Conservation (phyloP, 2,113 vertebrate species). For the Glaucidium brasilianum region DNA sequence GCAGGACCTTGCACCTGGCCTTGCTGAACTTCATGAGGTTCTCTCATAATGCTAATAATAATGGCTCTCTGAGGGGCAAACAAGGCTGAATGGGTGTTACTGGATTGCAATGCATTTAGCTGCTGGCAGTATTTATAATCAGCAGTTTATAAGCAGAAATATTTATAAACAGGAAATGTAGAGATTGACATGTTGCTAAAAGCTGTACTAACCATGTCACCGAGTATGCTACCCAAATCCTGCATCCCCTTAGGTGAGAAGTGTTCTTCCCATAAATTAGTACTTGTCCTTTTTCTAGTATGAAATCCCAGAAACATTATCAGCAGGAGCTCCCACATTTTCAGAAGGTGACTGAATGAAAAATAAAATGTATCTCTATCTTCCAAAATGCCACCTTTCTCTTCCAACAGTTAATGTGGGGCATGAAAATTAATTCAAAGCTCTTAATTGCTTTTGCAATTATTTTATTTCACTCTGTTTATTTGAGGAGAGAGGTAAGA, state of each 20-base stretch:
- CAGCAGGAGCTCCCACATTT: neutral
- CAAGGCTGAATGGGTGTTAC: neutral
- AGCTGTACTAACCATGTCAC: neutral
- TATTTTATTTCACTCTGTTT: neutral
- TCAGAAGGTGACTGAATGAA: neutral
- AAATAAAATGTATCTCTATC: neutral
- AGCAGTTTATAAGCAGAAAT: slow-evolving; percentile 35
- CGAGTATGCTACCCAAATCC: neutral
- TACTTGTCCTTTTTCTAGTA: neutral
- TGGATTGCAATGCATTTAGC: neutral
- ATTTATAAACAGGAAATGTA: slow-evolving; percentile 5
- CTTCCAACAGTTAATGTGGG: neutral
- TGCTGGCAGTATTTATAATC: slow-evolving; percentile 28
- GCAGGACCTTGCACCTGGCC: too few relatives aligned
- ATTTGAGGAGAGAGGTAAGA: neutral
- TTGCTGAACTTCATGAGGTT: too few relatives aligned
- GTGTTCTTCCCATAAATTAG: neutral
- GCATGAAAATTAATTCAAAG: neutral
- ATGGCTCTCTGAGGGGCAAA: neutral
- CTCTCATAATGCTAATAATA: neutral
- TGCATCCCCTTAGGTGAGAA: neutral
- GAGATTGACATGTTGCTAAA: neutral
- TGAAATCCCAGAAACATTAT: neutral
- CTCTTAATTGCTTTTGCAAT: neutral
- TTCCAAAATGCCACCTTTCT: neutral